Conservation (phyloP, 2,888 invertebrate species). For the Andrena camellia region DNA sequence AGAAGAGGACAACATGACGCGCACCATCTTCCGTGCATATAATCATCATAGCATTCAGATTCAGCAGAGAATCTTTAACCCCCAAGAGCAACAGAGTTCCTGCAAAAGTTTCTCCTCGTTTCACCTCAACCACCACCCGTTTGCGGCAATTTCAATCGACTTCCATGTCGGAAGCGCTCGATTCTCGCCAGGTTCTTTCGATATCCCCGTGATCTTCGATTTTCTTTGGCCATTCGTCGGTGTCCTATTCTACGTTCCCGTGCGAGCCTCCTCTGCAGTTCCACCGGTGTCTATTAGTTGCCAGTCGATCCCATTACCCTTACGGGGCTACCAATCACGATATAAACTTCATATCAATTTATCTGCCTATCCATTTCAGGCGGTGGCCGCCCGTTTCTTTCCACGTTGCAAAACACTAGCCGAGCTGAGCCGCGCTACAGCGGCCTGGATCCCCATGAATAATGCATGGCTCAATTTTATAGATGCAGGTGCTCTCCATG, state of each 20-base stretch:
- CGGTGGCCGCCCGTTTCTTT: slow-evolving; percentile 51
- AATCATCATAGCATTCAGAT: neutral
- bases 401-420: slow-evolving; percentile 67
- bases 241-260: neutral
- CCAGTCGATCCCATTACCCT: slow-evolving; percentile 49
- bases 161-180: neutral
- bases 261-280: neutral
- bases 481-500: slow-evolving; percentile 70
- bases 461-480: slow-evolving; percentile 78
- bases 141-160: neutral
- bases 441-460: slow-evolving; percentile 74
- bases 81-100: neutral
- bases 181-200: neutral
- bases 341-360: slow-evolving; percentile 64
- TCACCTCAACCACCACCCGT: neutral
- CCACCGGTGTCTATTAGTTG: slow-evolving; percentile 21
- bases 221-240: neutral
- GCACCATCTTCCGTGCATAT: neutral
- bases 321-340: slow-evolving; percentile 52
- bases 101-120: neutral
- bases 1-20: neutral
- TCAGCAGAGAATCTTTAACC: neutral
- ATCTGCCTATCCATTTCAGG: slow-evolving; percentile 59
- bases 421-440: slow-evolving; percentile 71
- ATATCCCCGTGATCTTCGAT: slow-evolving; percentile 7